Evolutionary conservation across 2,888 invertebrate genomes (phyloP), one percentile per base, ranked within the genome.

Genomic region (Fabriciana adippe): DNA sequence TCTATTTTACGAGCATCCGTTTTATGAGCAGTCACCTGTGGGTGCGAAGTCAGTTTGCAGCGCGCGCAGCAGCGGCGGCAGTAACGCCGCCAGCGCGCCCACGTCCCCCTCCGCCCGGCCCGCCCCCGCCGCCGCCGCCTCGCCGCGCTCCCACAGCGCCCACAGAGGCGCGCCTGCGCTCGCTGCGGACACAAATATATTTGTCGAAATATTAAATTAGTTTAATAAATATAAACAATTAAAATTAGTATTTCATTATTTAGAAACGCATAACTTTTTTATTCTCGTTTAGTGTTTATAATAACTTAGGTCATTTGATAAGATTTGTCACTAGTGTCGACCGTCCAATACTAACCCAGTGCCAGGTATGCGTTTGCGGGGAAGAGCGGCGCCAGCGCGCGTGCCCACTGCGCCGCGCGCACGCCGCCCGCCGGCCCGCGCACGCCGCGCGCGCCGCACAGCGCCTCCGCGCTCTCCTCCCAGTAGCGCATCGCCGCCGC

Each of bases 401-500:
- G 76, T 71, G 81, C 81, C 62, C 66, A 72, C 62, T 66, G 62
- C 50, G 72, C 70, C 64, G 71, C 67, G 70, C 79, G 61, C 68
- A 68, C 55, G 72, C 56, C 69, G 61, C 56, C 57, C 56, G 70
- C 68, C 64, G 68, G 73, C 66, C 76, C 62, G 84, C 85, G 65
- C 66, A 59, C 75, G 81, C 81, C 85, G 85, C 85, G 35, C 47
- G 70, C 70, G 51, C 70, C 73, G 65, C 69, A 74, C 66, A 74
- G 75, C 74, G 85, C 84, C 73, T 77, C 76, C 62, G 84, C 85
- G 65, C 66, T 59, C 75, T 82, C 81, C 85, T 86, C 85, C 74
- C 75, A 76, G 83, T 81, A 85, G 70, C 84, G 76, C 69, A 79
- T 79, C 60, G 70, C 73, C 62, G 45, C 61, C 64, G 66, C 71